Conservation (phyloP, 2,113 vertebrate genomes). For the Paramormyrops kingsleyae region DNA sequence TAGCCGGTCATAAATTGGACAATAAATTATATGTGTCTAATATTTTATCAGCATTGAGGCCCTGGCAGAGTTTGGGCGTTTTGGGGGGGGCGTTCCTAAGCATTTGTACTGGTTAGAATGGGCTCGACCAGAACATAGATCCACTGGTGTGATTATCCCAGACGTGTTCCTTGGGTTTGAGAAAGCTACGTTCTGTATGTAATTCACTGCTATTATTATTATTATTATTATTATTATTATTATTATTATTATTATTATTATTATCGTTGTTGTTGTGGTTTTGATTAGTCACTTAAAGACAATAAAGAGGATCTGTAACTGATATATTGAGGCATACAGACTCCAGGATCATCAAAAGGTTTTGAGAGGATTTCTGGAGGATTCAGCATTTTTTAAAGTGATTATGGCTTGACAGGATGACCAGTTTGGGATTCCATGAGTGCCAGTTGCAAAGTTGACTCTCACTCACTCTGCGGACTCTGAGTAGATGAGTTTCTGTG, state of each 20-base stretch:
- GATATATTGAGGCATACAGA: not conserved
- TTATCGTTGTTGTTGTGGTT: not conserved
- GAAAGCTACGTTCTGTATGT: not conserved
- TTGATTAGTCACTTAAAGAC: not conserved
- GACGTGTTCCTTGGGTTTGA: not conserved
- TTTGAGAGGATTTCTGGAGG: not conserved
- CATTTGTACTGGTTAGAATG: not conserved
- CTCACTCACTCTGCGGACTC: not conserved
- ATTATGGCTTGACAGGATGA: not conserved
- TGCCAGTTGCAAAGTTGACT: not conserved
- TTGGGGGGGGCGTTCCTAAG: slow-evolving; percentile 12
- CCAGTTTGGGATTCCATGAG: not conserved
- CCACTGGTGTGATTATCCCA: not conserved
- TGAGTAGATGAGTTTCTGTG: not conserved
- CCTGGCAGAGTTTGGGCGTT: slow-evolving; percentile 25
- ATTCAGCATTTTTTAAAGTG: not conserved
- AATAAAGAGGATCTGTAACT: not conserved
- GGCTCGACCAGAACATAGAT: not conserved
- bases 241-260: not conserved
- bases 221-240: not conserved
- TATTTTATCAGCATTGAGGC: slow-evolving; percentile 48
- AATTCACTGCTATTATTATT: not conserved
- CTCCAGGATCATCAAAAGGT: not conserved
- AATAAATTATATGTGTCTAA: slow-evolving; percentile 57
- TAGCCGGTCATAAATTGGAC: slow-evolving; percentile 49